Evolutionary conservation across 1,140 invertebrate species (phyloP), one percentile per base, ranked within the genome.

Genomic region (Eupeodes corollae): DNA sequence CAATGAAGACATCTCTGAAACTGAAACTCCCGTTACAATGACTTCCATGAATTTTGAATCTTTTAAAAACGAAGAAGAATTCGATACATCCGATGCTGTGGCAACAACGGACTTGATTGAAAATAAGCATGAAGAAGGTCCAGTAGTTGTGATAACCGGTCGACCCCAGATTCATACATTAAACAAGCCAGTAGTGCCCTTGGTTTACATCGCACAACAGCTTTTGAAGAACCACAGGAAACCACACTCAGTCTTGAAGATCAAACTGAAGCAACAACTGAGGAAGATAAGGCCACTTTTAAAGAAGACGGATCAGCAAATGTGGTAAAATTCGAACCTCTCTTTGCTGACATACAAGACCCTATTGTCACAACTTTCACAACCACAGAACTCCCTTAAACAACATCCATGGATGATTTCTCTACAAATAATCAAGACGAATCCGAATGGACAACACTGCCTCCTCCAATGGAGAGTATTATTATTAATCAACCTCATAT

Each of bases 141-240:
- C 59, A 0, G 50, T 62, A 15, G 59, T 62, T 2, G 34, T 62
- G 5, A 62, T 62, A 13, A 62, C 59, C 5, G 60, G 60, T 0
- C 44, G 57, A n/a, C 59, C 59, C 1, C 59, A 62, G 21, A 26
- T 26, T 26, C 21, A 18, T 62, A 58, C 32, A 57, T 59, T 47
- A 47, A 26, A 26, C 8, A 26, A 26, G 21, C 21, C 21, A 26
- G 21, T 26, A 5, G 21, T 26, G 3, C 21, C 21, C 3, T 26
- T 26, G 21, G 21, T 26, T 26, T 26, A 26, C 5, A 15, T 35
- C 12, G 14, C 12, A n/a, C 34, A 35, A 35, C 34, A n/a, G 12
- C 34, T n/a, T n/a, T 35, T 12, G 12, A 12, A 12, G 34, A 35
- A 35, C 14, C 14, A 6, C 12, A 35, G 12, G 12, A 5, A n/a